Evolutionary conservation across 2,888 invertebrate genomes (phyloP).

Genomic region (Dasypogon diadema): DNA sequence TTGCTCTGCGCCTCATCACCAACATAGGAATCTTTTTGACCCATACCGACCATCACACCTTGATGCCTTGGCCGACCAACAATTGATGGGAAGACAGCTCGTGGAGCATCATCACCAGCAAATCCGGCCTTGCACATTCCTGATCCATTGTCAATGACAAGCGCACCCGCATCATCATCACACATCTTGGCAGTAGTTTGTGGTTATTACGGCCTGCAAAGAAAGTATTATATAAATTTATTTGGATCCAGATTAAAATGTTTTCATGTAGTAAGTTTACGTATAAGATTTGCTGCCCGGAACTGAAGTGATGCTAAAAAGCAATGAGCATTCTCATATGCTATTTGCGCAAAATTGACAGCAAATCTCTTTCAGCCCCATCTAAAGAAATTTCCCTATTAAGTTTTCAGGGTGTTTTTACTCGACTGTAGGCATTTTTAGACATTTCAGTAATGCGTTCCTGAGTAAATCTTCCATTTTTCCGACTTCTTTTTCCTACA

Average conservation of each 20-base stretch:
- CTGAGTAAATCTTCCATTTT: conserved; percentile 4
- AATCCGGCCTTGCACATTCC: conserved; percentile 98
- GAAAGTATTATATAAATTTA: too few relatives aligned
- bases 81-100: conserved; percentile 93
- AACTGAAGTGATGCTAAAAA: too few relatives aligned
- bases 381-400: conserved; percentile 13
- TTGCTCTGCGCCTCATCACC: conserved; percentile 98
- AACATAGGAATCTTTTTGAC: conserved; percentile 96
- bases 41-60: conserved; percentile 98
- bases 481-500: not conserved
- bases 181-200: conserved; percentile 73
- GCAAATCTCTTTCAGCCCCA: not conserved
- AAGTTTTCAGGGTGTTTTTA: not conserved
- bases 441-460: not conserved
- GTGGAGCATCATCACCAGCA: conserved; percentile 95
- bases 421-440: not conserved
- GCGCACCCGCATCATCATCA: conserved; percentile 88
- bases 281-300: too few relatives aligned
- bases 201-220: conserved; percentile 11
- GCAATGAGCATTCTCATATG: too few relatives aligned
- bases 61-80: conserved; percentile 94
- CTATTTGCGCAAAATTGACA: too few relatives aligned
- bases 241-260: too few relatives aligned
- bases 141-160: conserved; percentile 94
- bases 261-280: too few relatives aligned